Percentiles rank a stretch among this genome's conserved stretches.
Conservation (phyloP, 2,797 vertebrate species). For the Oophaga sylvatica region DNA sequence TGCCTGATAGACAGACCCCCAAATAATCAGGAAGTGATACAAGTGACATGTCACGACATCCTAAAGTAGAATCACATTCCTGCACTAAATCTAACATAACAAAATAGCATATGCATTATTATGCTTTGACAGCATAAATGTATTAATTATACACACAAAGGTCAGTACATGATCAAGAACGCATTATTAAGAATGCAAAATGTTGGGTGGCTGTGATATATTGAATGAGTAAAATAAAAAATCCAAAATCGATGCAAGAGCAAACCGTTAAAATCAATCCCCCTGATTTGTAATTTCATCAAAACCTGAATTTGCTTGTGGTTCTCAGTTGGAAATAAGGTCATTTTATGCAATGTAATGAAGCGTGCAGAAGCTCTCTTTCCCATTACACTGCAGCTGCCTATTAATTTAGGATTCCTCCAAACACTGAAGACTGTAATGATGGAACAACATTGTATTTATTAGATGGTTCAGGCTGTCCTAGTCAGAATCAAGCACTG, state of each 20-base stretch:
- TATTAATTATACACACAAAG: too few relatives aligned
- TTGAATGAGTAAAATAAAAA: not conserved
- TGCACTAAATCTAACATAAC: not conserved
- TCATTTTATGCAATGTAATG: conserved; percentile 55
- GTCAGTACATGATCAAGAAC: not conserved
- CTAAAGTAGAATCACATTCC: not conserved
- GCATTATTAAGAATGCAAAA: not conserved
- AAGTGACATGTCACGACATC: not conserved
- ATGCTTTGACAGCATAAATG: not conserved
- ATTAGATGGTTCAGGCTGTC: conserved; percentile 33
- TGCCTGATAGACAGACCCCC: too few relatives aligned
- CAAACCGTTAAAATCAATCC: not conserved
- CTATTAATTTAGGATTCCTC: conserved; percentile 51
- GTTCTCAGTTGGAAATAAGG: conserved; percentile 46
- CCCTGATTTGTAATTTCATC: conserved; percentile 35
- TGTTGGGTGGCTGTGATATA: not conserved
- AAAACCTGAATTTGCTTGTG: conserved; percentile 42
- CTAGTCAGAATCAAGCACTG: not conserved
- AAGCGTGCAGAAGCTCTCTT: conserved; percentile 36
- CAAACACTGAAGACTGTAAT: conserved; percentile 34
- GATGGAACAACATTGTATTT: conserved; percentile 45
- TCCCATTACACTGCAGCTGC: conserved; percentile 49
- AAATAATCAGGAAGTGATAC: too few relatives aligned
- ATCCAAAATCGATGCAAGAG: not conserved
- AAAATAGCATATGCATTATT: not conserved